Percentiles rank a stretch among this genome's conserved stretches.
Conservation (phyloP, 2,888 invertebrate genomes). For the Choreutis nemorana region DNA sequence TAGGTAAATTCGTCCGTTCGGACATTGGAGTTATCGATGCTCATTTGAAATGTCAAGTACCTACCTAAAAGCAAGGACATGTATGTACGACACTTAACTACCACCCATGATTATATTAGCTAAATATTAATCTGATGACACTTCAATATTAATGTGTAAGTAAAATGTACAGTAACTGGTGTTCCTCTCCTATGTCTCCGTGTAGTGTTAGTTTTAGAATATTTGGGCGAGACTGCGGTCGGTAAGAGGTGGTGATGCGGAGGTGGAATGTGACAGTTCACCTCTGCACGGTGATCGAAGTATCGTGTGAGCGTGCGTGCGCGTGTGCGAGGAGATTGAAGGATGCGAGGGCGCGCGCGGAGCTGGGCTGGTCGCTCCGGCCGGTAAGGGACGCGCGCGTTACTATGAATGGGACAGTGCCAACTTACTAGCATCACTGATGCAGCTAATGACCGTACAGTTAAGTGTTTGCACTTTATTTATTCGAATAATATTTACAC, state of each 20-base stretch:
- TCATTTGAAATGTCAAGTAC: constrained; percentile 45
- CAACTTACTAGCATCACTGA: constrained; percentile 59
- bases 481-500: constrained; percentile 64
- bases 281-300: neutral
- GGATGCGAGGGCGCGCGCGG: constrained; percentile 1
- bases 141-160: constrained; percentile 34
- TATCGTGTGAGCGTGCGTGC: constrained; percentile 13
- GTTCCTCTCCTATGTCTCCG: constrained; percentile 61
- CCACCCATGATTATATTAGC: constrained; percentile 42
- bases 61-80: constrained; percentile 37
- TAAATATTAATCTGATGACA: constrained; percentile 41
- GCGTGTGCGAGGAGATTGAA: constrained; percentile 14
- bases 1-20: constrained; percentile 40
- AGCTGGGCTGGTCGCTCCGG: neutral
- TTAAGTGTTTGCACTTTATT: constrained; percentile 70
- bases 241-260: constrained; percentile 25
- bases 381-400: neutral
- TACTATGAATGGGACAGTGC: constrained; percentile 56
- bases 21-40: constrained; percentile 50
- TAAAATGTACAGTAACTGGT: constrained; percentile 60
- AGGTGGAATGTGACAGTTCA: neutral
- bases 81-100: constrained; percentile 42
- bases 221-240: constrained; percentile 40
- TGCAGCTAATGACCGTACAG: constrained; percentile 59
- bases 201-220: constrained; percentile 44